Base-by-base conservation (phyloP, 2,113 vertebrate genomes). In the Lophura nycthemera region DNA sequence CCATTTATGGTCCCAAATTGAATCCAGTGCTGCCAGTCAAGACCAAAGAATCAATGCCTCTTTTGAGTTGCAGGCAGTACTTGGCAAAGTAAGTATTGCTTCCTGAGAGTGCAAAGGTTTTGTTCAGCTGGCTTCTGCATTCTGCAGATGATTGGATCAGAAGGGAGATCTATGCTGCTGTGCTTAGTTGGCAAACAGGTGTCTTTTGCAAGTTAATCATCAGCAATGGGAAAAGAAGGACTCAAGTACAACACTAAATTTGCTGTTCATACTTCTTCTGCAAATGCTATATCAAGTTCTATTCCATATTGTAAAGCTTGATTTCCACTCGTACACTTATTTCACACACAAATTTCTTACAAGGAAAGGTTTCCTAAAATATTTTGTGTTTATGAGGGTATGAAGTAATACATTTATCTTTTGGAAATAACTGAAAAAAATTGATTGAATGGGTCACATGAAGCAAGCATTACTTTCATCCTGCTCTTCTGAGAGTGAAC, bases 91-190 rank as follows among this genome's bases (percentile, higher is more conserved):
- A 64, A 82, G 69, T 78, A 18, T 19, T 17, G 2, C 15, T 94
- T 93, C 64, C 29, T 65, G 29, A 63, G 47, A 54, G 17, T 74
- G 36, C 56, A 85, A 15, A 72, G 69, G 43, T 60, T 92, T 89
- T 80, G 64, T 96, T 88, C 24, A 80, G 45, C 47, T 63, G 52
- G 13, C 74, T 89, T 56, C 86, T 86, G 60, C 50, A 12, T 89
- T 95, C 92, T 95, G 83, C 86, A 88, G 76, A 63, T 89, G 88
- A 69, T 65, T 90, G 90, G 74, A 65, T 90, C 83, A 90, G 78
- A 78, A 79, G 52, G 40, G 69, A 78, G 77, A 87, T 50, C 66
- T 56, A 10, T 80, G 88, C 83, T 95, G 86, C 64, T 95, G 50
- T 82, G 57, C 4, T 6, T 50, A 72, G 57, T 13, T 96, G 88